Conservation (phyloP, 1,140 invertebrate species). For the Marisa cornuarietis region DNA sequence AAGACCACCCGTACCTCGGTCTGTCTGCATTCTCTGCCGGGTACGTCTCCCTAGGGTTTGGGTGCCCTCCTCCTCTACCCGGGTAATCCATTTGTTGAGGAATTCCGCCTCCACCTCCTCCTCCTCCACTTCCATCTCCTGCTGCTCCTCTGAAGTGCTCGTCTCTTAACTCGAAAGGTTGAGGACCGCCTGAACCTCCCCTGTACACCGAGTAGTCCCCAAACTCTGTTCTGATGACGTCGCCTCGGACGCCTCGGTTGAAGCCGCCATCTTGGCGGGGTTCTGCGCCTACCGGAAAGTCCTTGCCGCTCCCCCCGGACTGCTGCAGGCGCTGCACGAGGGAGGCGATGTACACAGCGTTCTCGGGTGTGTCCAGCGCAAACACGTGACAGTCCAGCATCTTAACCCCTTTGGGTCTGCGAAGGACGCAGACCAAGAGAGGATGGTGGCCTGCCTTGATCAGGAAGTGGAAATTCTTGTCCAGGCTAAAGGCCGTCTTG, state of each 20-base stretch:
- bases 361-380: conserved; percentile 39
- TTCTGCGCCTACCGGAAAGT: neutral
- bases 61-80: neutral
- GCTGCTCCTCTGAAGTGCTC: conserved; percentile 33
- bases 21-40: conserved; percentile 16
- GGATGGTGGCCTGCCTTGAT: conserved; percentile 42
- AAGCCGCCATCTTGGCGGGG: conserved; percentile 19
- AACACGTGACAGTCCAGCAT: conserved; percentile 54
- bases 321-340: conserved; percentile 24
- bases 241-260: conserved; percentile 35
- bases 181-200: conserved; percentile 17
- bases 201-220: conserved; percentile 44
- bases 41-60: conserved; percentile 11
- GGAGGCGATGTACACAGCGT: conserved; percentile 40
- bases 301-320: neutral
- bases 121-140: conserved; percentile 8
- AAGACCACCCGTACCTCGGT: conserved; percentile 13
- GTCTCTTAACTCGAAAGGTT: conserved; percentile 30
- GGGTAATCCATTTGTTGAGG: neutral
- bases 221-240: conserved; percentile 44
- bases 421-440: conserved; percentile 46
- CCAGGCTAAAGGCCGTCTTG: conserved; percentile 44
- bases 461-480: conserved; percentile 46
- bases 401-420: conserved; percentile 47
- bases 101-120: conserved; percentile 24